Evolutionary conservation across 2,888 invertebrate species (phyloP).

Genomic region (Norana najaformis): DNA sequence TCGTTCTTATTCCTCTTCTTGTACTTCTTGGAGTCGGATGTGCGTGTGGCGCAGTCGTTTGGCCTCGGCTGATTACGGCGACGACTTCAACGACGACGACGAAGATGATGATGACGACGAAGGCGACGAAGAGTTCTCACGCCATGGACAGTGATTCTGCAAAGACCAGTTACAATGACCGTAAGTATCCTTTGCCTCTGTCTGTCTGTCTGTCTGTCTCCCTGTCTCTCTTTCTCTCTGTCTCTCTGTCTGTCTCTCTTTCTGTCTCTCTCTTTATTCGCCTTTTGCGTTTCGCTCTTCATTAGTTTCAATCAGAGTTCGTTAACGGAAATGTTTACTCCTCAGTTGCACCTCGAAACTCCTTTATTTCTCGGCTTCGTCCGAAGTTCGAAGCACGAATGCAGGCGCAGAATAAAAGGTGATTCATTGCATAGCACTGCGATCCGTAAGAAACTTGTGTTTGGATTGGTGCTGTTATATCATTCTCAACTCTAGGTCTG

Average conservation of each 20-base stretch:
- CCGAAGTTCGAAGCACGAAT: not conserved
- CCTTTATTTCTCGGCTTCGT: not conserved
- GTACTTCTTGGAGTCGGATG: not conserved
- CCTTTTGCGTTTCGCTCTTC: not conserved
- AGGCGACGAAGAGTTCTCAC: not conserved
- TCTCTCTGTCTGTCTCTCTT: too few relatives aligned
- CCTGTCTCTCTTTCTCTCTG: not conserved
- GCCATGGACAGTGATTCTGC: not conserved
- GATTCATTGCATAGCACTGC: not conserved
- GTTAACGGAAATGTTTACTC: not conserved
- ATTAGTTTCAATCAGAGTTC: not conserved
- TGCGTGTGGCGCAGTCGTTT: not conserved
- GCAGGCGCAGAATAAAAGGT: not conserved
- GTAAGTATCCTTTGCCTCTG: not conserved
- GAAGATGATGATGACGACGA: not conserved
- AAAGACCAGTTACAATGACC: not conserved
- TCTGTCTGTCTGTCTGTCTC: constrained; percentile 6
- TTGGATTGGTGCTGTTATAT: not conserved
- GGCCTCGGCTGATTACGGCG: not conserved
- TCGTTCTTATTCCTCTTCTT: not conserved
- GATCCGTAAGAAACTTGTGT: not conserved
- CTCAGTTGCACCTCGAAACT: not conserved
- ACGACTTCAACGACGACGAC: not conserved
- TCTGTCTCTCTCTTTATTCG: not conserved
- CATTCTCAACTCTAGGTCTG: not conserved